A percentile compares a stretch with the other conserved stretches of the same genome.
These are phyloP conservation scores for Drosophila ambigua DNA, from an alignment of 1,140 invertebrate species.

Conservation along the genomic window DNA sequence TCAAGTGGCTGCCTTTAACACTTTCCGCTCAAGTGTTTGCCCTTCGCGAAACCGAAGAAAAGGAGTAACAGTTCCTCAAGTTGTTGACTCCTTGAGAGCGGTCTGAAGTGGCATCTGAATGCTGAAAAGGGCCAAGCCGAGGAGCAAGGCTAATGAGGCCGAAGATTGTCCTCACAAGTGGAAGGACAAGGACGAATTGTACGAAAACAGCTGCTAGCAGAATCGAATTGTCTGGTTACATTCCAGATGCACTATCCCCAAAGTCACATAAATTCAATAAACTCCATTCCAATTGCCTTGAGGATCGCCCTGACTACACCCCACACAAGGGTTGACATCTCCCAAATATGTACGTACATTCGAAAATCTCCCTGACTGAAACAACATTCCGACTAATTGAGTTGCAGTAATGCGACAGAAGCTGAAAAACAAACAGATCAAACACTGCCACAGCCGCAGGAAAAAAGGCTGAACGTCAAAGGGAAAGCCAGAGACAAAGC, in stretches of 20 bases:
- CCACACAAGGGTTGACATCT: background rate
- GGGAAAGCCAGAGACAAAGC: conserved; percentile 22
- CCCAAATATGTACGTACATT: background rate
- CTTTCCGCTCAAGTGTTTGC: conserved; percentile 46
- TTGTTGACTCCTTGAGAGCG: conserved; percentile 31
- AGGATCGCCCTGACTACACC: background rate
- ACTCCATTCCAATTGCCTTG: background rate
- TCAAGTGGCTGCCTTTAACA: conserved; percentile 46
- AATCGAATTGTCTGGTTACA: too few species aligned
- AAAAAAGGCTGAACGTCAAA: conserved; percentile 10
- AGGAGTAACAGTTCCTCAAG: conserved; percentile 51
- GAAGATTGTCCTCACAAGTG: conserved; percentile 2
- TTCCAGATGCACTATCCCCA: background rate
- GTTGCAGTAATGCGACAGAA: conserved; percentile 43
- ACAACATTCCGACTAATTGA: conserved; percentile 56
- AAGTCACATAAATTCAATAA: background rate
- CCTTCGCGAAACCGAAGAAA: conserved; percentile 23
- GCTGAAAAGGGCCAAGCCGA: background rate
- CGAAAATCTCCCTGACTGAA: conserved; percentile 53
- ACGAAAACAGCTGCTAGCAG: background rate
- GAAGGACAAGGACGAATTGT: conserved; percentile 1
- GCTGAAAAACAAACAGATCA: conserved; percentile 55
- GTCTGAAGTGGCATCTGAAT: conserved; percentile 4
- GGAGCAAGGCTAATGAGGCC: conserved; percentile 15
- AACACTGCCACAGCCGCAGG: background rate